Evolutionary conservation across 64 coral and sea anemone genomes (phyloP).

Genomic region (Catalaphyllia jardinei): DNA sequence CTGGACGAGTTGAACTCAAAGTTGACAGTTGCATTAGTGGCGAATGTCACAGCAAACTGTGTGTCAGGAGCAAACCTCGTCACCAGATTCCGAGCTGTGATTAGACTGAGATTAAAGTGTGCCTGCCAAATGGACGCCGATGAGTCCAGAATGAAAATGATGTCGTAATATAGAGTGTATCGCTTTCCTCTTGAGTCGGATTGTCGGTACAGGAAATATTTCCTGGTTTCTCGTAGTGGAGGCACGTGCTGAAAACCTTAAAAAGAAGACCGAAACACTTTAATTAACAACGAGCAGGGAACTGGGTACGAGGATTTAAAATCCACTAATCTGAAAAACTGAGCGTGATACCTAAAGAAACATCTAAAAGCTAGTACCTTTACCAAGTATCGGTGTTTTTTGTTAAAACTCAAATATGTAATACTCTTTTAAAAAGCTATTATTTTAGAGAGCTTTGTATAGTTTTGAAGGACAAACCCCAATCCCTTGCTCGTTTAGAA

Average conservation of each 20-base stretch:
- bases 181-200: slow-evolving; percentile 17
- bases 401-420: too few species aligned
- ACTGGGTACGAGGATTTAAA: too few species aligned
- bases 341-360: too few species aligned
- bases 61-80: slow-evolving; percentile 43
- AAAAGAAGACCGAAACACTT: too few species aligned
- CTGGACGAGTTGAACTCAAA: slow-evolving; percentile 37
- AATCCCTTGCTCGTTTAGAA: too few species aligned
- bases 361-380: too few species aligned
- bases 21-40: slow-evolving; percentile 21
- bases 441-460: too few species aligned
- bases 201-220: slow-evolving; percentile 39
- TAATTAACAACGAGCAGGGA: too few species aligned
- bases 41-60: slow-evolving; percentile 39
- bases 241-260: slow-evolving; percentile 40
- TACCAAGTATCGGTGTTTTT: too few species aligned
- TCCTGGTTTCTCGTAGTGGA: slow-evolving; percentile 11
- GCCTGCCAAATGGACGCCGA: slow-evolving; percentile 12
- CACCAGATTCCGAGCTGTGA: neutral
- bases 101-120: slow-evolving; percentile 41
- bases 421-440: too few species aligned
- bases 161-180: slow-evolving; percentile 17
- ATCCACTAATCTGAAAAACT: too few species aligned
- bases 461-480: too few species aligned
- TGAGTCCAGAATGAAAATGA: slow-evolving; percentile 58